Evolutionary conservation across 2,797 vertebrate genomes (phyloP).

Genomic region (Masticophis lateralis): DNA sequence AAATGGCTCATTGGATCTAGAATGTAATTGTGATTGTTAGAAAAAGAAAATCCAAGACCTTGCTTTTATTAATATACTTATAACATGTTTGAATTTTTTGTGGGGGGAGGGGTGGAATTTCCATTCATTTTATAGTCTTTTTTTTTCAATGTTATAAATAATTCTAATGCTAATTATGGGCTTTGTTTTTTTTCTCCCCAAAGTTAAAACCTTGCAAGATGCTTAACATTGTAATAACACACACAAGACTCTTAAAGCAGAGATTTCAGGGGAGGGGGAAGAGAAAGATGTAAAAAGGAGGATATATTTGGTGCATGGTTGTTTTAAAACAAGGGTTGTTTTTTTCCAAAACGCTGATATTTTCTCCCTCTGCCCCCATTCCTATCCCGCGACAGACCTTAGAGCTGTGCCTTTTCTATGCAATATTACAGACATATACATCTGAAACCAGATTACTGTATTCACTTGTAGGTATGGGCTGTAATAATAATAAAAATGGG

Average conservation of each 20-base stretch:
- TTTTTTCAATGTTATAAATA: slow-evolving; percentile 56
- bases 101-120: slow-evolving; percentile 18
- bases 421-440: slow-evolving; percentile 91
- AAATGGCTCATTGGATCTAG: slow-evolving; percentile 49
- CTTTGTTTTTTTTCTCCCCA: slow-evolving; percentile 28
- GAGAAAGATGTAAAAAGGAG: slow-evolving; percentile 71
- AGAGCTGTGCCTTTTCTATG: slow-evolving; percentile 99
- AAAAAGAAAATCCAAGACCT: slow-evolving; percentile 21
- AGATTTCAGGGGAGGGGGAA: slow-evolving; percentile 46
- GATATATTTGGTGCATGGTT: slow-evolving; percentile 74
- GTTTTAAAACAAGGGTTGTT: slow-evolving; percentile 69
- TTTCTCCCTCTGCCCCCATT: slow-evolving; percentile 61
- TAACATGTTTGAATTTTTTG: slow-evolving; percentile 61
- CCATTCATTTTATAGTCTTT: slow-evolving; percentile 52
- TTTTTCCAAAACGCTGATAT: slow-evolving; percentile 67
- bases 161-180: slow-evolving; percentile 61
- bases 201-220: slow-evolving; percentile 40
- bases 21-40: not conserved
- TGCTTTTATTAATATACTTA: slow-evolving; percentile 64
- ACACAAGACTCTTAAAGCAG: slow-evolving; percentile 44
- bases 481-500: slow-evolving; percentile 78
- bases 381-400: slow-evolving; percentile 82
- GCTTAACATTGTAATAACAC: slow-evolving; percentile 52
- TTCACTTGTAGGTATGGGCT: slow-evolving; percentile 88
- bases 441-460: slow-evolving; percentile 90